phyloP scores from a whole-genome alignment of 2,888 invertebrate species.

The Caenorhabditis auriculariae region DNA sequence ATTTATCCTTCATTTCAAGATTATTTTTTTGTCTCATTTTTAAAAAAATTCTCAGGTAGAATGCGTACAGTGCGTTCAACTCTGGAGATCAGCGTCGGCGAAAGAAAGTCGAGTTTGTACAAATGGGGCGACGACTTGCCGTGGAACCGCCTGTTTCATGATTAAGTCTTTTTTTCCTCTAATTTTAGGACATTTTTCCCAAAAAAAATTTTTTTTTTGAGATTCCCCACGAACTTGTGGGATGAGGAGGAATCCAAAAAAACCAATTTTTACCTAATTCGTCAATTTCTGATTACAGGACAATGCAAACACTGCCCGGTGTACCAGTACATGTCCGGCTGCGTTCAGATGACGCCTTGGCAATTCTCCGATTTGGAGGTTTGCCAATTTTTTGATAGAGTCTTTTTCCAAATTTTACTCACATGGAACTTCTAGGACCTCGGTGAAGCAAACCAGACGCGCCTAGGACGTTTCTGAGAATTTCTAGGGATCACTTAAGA shows the following conservation, averaged over 20 bases:
- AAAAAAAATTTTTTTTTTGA: too few relatives aligned
- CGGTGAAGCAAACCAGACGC: too few relatives aligned
- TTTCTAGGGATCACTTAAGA: too few relatives aligned
- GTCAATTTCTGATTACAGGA: slow-evolving; percentile 24
- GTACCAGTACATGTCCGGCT: slow-evolving; percentile 52
- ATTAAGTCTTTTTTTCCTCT: slow-evolving; percentile 23
- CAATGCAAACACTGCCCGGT: slow-evolving; percentile 57
- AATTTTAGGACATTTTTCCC: neutral
- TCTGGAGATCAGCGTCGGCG: slow-evolving; percentile 40
- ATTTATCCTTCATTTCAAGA: too few relatives aligned
- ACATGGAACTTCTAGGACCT: neutral
- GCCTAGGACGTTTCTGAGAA: too few relatives aligned
- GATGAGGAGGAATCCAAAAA: neutral
- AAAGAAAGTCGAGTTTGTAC: slow-evolving; percentile 42
- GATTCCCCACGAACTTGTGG: too few relatives aligned
- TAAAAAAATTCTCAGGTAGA: slow-evolving; percentile 29
- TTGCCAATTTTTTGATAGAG: neutral
- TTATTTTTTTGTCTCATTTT: too few relatives aligned
- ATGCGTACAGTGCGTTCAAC: slow-evolving; percentile 48
- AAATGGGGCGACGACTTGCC: slow-evolving; percentile 41
- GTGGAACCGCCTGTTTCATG: slow-evolving; percentile 51
- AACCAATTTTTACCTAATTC: neutral
- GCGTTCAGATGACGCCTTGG: slow-evolving; percentile 46
- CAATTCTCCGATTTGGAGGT: slow-evolving; percentile 45
- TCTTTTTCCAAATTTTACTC: neutral